Evolutionary conservation across 2,888 invertebrate species (phyloP), one percentile per base, ranked within the genome.

Genomic region (Pseudococcus jackbeardsleyi): DNA sequence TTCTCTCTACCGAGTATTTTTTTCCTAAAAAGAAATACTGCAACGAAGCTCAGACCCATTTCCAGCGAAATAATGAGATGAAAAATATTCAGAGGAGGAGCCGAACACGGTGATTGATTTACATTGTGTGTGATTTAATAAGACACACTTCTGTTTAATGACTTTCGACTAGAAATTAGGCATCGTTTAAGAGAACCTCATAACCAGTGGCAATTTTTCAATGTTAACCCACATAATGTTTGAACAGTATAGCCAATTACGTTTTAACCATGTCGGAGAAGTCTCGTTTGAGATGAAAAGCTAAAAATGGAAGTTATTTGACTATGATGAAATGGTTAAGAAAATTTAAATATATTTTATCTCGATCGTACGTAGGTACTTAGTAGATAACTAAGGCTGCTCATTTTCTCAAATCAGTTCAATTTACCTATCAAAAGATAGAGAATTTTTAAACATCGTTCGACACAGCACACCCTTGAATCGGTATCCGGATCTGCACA

Each of bases 221-320:
- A 72, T 17, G 72, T 72, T 72, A 72, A 72, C 72, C 72, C 72
- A 72, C 72, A 72, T 72, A 72, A 33, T 72, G 72, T 72, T 72
- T 72, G 33, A 72, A 72, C 72, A 72, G 72, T 72, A 72, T 72
- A 72, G 33, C 72, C 72, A 72, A 72, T 72, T 72, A 72, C 33
- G 72, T 19, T 42, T 42, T 33, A 72, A 33, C 72, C 33, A 22
- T 64, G 64, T 64, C 64, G 19, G 59, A 59, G 64, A 64, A 64
- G 64, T 22, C 64, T 64, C 8, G 22, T 64, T 64, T 64, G 19
- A 4, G 17, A 9, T 33, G 26, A 33, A 72, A 72, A 72, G 33
- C 72, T 33, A 72, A 72, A 72, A 33, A 72, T 33, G 72, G 72
- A 72, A 72, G 72, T 33, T 33, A 72, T 33, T 72, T 72, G 72